Conservation (phyloP, 2,888 invertebrate species). For the Encarsia formosa region DNA sequence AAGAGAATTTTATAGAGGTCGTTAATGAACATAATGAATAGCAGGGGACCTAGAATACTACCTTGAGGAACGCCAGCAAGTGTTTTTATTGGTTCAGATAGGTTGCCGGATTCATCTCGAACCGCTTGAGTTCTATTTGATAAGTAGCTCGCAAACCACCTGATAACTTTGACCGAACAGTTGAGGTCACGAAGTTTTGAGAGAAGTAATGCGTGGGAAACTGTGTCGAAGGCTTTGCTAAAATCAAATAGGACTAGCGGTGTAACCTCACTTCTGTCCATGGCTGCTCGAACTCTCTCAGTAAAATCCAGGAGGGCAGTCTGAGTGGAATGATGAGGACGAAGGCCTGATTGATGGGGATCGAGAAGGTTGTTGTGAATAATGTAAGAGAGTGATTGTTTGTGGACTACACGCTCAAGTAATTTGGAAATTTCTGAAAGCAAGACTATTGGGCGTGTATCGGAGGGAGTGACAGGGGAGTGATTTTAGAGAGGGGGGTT, state of each 20-base stretch:
- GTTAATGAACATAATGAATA: neutral
- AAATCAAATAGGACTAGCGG: neutral
- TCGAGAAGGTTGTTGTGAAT: neutral
- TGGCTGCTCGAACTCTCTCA: neutral
- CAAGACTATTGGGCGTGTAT: neutral
- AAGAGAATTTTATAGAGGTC: neutral
- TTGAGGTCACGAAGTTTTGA: neutral
- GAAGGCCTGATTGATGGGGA: neutral
- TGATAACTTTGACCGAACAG: neutral
- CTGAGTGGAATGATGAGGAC: neutral
- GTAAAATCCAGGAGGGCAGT: neutral
- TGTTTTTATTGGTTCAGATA: neutral
- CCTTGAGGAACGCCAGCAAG: neutral
- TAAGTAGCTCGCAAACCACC: neutral
- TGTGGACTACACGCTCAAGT: neutral
- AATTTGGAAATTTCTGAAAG: neutral
- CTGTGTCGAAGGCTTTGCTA: neutral
- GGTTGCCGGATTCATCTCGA: neutral
- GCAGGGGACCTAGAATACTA: neutral
- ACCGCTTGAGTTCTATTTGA: neutral
- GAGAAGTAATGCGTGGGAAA: neutral
- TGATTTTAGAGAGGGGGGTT: neutral
- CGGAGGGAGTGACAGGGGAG: neutral
- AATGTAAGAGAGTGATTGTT: neutral
- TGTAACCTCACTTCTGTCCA: neutral